Base-by-base conservation (phyloP, 2,888 invertebrate genomes). In the Ashinkailepas kermadecensis region DNA sequence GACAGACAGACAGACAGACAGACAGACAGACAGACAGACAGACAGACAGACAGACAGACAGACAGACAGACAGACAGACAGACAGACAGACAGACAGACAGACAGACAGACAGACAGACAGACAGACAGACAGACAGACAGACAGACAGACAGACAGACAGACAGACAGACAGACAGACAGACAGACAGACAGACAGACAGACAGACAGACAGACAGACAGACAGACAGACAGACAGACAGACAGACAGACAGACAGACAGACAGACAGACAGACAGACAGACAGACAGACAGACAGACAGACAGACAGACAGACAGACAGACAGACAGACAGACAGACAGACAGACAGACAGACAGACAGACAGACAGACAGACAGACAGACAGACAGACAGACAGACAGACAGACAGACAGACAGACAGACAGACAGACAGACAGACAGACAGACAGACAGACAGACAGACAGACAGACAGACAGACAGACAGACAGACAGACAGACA, bases 1-100 rank as follows among this genome's bases (percentile, higher is more conserved):
- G 65, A 65, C 10, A 65, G 65, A 65, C n/a, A 65, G 65, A 23
- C n/a, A 65, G n/a, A 65, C n/a, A 65, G 65, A 65, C n/a, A 65
- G 65, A 65, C 10, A 65, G 65, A 65, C n/a, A 21, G 23, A 65
- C 8, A 65, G 1, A 23, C 6, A 65, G 65, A 65, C 23, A 23
- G 65, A 65, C 0, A 65, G 65, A 65, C n/a, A 65, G 65, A 65
- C n/a, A n/a, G 0, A 23, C 8, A 65, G 65, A 65, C 23, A 65
- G 65, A 23, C 23, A 65, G n/a, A 65, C 23, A 65, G 65, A 65
- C 8, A 65, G n/a, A 65, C 23, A 65, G 65, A 65, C 23, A 3
- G 65, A 65, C 3, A 65, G 65, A 65, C n/a, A 65, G 65, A 65
- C n/a, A 65, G 3, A 62, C n/a, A 65, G 65, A 65, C n/a, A 65